A percentile compares a stretch with the other conserved stretches of the same genome.
phyloP scores from a whole-genome alignment of 2,888 invertebrate species.

The Morpho deidamia region DNA sequence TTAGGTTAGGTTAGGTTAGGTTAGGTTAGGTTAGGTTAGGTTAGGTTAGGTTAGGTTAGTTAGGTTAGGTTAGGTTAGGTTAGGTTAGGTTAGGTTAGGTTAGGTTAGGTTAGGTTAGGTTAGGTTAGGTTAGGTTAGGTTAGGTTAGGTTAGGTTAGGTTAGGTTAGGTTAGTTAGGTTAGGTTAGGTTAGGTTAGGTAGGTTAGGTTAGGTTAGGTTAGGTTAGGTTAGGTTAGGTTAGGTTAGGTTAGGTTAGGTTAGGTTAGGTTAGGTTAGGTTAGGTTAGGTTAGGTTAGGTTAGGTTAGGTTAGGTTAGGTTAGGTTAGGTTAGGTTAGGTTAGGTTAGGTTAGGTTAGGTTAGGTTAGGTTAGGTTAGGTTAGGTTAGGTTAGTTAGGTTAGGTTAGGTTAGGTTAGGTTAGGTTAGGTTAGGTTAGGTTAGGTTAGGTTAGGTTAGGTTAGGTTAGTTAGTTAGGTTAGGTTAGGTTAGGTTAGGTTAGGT shows the following conservation, averaged over 20 bases:
- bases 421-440: conserved; percentile 26
- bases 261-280: neutral
- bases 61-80: conserved; percentile 12
- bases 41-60: conserved; percentile 24
- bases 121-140: neutral
- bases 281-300: conserved; percentile 24
- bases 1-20: conserved; percentile 22
- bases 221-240: conserved; percentile 24
- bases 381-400: conserved; percentile 24
- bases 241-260: conserved; percentile 22
- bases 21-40: conserved; percentile 24
- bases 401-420: conserved; percentile 26
- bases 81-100: neutral
- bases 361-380: conserved; percentile 24
- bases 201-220: conserved; percentile 22
- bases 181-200: conserved; percentile 3
- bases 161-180: conserved; percentile 7
- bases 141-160: neutral
- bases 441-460: conserved; percentile 25
- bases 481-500: conserved; percentile 24
- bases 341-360: conserved; percentile 26
- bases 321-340: conserved; percentile 24
- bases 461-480: conserved; percentile 26
- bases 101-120: neutral
- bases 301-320: conserved; percentile 23